Conservation (phyloP, 2,797 vertebrate species). For the Gambelia wislizenii region DNA sequence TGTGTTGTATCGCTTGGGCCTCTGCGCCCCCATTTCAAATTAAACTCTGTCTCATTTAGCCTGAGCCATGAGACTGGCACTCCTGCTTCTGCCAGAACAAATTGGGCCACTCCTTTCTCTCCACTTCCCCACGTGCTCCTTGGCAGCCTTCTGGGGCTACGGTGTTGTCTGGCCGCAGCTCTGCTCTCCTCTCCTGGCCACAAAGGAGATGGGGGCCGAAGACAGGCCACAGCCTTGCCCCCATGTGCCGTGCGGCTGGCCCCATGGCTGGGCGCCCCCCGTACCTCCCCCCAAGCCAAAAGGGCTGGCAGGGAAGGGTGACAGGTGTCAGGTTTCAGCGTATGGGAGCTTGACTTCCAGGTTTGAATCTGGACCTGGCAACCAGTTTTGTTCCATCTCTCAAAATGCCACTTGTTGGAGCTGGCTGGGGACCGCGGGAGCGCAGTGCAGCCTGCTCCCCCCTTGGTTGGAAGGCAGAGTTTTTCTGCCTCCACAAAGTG, state of each 20-base stretch:
- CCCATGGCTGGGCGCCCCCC: background rate
- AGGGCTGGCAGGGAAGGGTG: no score
- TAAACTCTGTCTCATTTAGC: background rate
- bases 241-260: background rate
- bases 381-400: background rate
- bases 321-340: no score
- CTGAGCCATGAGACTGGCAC: background rate
- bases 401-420: background rate
- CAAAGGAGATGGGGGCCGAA: background rate
- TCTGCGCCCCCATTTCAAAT: background rate
- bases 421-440: no score
- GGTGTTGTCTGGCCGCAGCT: background rate
- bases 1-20: background rate
- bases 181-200: no score
- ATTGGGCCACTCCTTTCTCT: background rate
- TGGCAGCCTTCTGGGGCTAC: background rate
- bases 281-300: no score
- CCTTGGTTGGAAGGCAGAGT: no score
- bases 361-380: no score
- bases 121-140: background rate
- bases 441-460: no score
- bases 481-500: background rate
- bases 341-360: no score
- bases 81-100: background rate
- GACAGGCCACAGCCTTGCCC: no score